Evolutionary conservation across 2,888 invertebrate species (phyloP), one percentile per base, ranked within the genome.

Genomic region (Hypomecis atomaria): DNA sequence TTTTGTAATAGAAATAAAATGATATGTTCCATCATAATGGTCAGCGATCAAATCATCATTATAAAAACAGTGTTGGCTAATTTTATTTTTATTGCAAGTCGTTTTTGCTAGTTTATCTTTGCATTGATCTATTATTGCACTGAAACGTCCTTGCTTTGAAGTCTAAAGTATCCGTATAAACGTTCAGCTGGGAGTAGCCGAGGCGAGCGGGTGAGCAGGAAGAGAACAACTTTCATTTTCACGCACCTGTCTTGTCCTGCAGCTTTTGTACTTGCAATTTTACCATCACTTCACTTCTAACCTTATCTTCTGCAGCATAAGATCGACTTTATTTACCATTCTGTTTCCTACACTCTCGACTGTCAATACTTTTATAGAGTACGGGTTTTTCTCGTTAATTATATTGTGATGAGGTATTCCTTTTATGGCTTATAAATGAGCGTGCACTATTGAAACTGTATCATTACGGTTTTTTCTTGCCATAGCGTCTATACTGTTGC

Each of bases 201-300:
- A 90, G 89, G 91, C 85, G 75, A 88, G 81, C 90, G 79, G 81
- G 85, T 84, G 83, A 90, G 76, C 92, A 92, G 92, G 92, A 92
- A 92, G 91, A 85, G 87, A 90, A 91, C 92, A 90, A 92, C 92
- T 92, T 92, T 92, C 92, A 83, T 90, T 91, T 92, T 92, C 89
- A 85, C 82, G 82, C 92, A 92, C 92, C 92, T 92, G 92, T 89
- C 88, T 82, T 84, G 88, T 84, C 84, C 82, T 85, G 84, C 85
- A 79, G 78, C 84, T 87, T 80, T 84, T 85, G 80, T 79, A 78
- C 76, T 77, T 75, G 78, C 74, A 68, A 65, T 75, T 73, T 73
- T 70, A 72, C 69, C 61, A 65, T 68, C 76, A 75, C 69, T 66
- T 71, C 44, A 83, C 74, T 76, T 71, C 74, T 65, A 73, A 77